phyloP scores from a whole-genome alignment of 2,113 vertebrate species.

The Indri indri region DNA sequence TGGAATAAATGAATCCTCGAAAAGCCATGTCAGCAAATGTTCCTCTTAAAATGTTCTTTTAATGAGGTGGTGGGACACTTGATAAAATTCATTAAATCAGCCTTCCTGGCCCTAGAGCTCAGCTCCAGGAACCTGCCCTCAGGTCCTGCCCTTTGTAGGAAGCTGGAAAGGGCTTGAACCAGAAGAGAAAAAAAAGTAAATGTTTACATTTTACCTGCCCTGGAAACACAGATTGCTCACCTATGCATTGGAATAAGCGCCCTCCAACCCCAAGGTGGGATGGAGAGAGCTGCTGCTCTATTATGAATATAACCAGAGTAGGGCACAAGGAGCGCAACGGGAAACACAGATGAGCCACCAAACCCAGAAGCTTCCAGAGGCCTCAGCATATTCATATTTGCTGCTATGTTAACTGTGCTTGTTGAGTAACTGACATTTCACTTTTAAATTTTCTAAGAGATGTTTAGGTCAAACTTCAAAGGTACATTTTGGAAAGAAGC shows the following conservation, averaged over 20 bases:
- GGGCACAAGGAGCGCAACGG: background rate
- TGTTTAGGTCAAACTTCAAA: background rate
- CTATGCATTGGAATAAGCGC: background rate
- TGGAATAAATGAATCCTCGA: conserved; percentile 36
- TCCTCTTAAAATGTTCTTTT: background rate
- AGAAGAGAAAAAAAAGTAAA: background rate
- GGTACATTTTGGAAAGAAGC: background rate
- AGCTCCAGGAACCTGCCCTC: background rate
- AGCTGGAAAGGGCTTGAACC: background rate
- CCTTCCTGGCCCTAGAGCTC: background rate
- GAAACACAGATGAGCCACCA: background rate
- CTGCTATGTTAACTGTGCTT: background rate
- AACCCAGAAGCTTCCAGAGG: background rate
- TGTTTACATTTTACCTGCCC: background rate
- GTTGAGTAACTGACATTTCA: background rate
- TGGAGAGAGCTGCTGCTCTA: background rate
- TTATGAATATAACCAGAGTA: no score
- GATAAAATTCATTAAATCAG: background rate
- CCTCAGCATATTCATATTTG: no score
- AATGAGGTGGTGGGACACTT: background rate
- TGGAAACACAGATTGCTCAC: background rate
- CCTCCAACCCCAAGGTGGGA: background rate
- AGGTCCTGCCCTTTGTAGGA: background rate
- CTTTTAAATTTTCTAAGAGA: background rate
- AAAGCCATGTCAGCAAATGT: conserved; percentile 22